Evolutionary conservation across 2,797 vertebrate species (phyloP).

Genomic region (Sarcoramphus papa): DNA sequence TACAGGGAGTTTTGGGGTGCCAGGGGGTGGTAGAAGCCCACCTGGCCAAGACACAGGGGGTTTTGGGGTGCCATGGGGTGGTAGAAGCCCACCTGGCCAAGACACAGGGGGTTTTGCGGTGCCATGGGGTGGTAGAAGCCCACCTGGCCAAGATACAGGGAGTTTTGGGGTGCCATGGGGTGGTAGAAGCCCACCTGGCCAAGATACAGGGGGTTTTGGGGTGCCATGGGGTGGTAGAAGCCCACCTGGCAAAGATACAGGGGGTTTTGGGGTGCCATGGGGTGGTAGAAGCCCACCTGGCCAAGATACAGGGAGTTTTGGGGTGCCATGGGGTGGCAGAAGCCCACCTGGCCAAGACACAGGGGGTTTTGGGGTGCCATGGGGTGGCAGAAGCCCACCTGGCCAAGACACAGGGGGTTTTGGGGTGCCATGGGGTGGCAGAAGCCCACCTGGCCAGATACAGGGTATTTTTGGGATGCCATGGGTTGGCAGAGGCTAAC

Average conservation of each 20-base stretch:
- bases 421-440: not conserved
- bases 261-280: not conserved
- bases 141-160: too few relatives aligned
- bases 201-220: too few relatives aligned
- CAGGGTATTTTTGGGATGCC: not conserved
- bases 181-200: not conserved
- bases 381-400: too few relatives aligned
- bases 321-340: not conserved
- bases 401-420: too few relatives aligned
- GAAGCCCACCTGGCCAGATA: not conserved
- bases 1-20: not conserved
- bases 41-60: too few relatives aligned
- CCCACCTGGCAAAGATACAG: too few relatives aligned
- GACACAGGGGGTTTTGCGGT: too few relatives aligned
- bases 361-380: not conserved
- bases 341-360: not conserved
- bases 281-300: not conserved
- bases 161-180: too few relatives aligned
- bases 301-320: too few relatives aligned
- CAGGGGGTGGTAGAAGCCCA: not conserved
- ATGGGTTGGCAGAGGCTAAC: not conserved
- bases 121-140: too few relatives aligned
- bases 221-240: not conserved
- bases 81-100: too few relatives aligned
- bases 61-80: not conserved